phyloP scores from a whole-genome alignment of 2,888 invertebrate species.

The Sinohyriopsis cumingii region DNA sequence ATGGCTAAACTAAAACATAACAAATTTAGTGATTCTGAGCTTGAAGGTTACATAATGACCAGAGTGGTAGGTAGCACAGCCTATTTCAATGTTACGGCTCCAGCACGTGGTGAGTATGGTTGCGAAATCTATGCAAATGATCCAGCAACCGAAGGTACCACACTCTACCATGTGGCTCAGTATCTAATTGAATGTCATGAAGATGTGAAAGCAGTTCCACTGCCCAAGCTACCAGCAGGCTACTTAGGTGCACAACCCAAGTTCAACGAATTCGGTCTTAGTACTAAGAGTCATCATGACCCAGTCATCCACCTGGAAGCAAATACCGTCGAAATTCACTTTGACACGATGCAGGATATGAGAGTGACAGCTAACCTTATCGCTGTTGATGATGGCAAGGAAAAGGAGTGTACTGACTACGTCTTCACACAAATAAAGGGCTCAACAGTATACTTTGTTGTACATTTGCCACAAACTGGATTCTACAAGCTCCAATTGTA shows the following conservation, averaged over 20 bases:
- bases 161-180: slow-evolving; percentile 70
- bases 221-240: slow-evolving; percentile 69
- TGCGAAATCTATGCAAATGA: slow-evolving; percentile 71
- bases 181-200: slow-evolving; percentile 69
- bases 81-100: slow-evolving; percentile 69
- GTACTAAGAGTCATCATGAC: slow-evolving; percentile 64
- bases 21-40: slow-evolving; percentile 60
- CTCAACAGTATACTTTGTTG: slow-evolving; percentile 56
- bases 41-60: slow-evolving; percentile 68
- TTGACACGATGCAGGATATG: slow-evolving; percentile 60
- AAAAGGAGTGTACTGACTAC: slow-evolving; percentile 63
- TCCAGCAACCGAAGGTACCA: slow-evolving; percentile 68
- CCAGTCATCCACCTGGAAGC: slow-evolving; percentile 67
- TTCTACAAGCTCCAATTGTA: slow-evolving; percentile 72
- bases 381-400: slow-evolving; percentile 52
- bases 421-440: slow-evolving; percentile 59
- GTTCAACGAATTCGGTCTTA: slow-evolving; percentile 67
- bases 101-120: slow-evolving; percentile 68
- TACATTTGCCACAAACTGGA: slow-evolving; percentile 64
- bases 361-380: slow-evolving; percentile 71
- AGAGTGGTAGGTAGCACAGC: slow-evolving; percentile 69
- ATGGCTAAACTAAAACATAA: slow-evolving; percentile 71
- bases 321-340: slow-evolving; percentile 61
- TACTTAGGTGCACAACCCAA: slow-evolving; percentile 71
- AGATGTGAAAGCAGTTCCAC: slow-evolving; percentile 61